These are phyloP conservation scores for Cliona cf. orientalis DNA, from an alignment of 37 sponge, comb jelly and placozoan species.

Conservation along the genomic window DNA sequence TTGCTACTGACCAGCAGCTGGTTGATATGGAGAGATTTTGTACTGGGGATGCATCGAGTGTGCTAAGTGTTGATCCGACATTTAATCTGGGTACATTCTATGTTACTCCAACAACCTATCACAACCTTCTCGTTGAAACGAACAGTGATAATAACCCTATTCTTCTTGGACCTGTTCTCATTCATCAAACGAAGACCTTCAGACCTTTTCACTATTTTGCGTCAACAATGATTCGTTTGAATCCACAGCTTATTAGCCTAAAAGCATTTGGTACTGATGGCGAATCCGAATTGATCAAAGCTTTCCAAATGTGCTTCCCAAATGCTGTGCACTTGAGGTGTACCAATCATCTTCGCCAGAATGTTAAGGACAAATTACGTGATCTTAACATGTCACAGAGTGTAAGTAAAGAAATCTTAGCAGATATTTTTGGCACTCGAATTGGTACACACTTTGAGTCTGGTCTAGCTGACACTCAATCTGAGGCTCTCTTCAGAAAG, in stretches of 20 bases:
- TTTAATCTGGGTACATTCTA: slow-evolving; percentile 32
- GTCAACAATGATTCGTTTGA: slow-evolving; percentile 25
- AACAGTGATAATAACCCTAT: not conserved
- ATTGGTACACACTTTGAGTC: slow-evolving; percentile 20
- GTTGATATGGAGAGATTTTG: slow-evolving; percentile 1
- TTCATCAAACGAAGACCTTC: slow-evolving; percentile 38
- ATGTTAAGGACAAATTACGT: slow-evolving; percentile 38
- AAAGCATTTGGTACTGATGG: slow-evolving; percentile 44
- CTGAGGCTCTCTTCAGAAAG: not conserved
- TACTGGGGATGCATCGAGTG: not conserved
- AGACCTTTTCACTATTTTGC: slow-evolving; percentile 32
- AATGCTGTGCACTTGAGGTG: slow-evolving; percentile 37
- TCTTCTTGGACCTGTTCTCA: slow-evolving; percentile 30
- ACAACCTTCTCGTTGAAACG: slow-evolving; percentile 18
- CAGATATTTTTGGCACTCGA: slow-evolving; percentile 35
- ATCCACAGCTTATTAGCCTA: slow-evolving; percentile 1
- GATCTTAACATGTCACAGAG: not conserved
- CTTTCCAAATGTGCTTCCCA: slow-evolving; percentile 17
- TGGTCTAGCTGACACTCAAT: slow-evolving; percentile 20
- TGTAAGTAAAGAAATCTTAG: not conserved
- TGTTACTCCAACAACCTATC: slow-evolving; percentile 35
- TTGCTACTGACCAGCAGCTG: slow-evolving; percentile 40
- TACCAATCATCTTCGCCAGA: slow-evolving; percentile 21
- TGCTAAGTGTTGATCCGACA: slow-evolving; percentile 14
- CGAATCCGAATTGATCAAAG: slow-evolving; percentile 38